phyloP scores from a whole-genome alignment of 2,113 vertebrate genomes.

The Sus scrofa region DNA sequence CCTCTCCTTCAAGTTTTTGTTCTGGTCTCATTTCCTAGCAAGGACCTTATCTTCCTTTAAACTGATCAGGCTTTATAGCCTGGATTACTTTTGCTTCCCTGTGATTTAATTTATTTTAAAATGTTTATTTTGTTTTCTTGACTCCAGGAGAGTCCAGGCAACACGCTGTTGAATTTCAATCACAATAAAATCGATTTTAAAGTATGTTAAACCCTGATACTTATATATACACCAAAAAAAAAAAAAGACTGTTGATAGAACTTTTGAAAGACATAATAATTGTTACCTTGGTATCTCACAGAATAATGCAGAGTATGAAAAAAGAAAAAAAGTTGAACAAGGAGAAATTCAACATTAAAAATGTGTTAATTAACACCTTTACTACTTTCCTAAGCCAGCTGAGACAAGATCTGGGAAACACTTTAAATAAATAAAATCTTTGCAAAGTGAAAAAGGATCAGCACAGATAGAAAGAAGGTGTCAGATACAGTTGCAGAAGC shows the following conservation, averaged over 20 bases:
- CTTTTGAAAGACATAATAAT: not conserved
- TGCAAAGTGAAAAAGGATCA: constrained; percentile 24
- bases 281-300: not conserved
- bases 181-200: constrained; percentile 34
- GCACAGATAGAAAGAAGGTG: not conserved
- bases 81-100: not conserved
- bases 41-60: not conserved
- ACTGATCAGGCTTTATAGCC: fast-evolving
- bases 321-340: not conserved
- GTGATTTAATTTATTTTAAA: constrained; percentile 43
- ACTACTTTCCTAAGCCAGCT: not conserved
- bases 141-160: not conserved
- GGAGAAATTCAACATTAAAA: not conserved
- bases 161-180: constrained; percentile 34
- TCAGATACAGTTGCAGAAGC: not conserved
- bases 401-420: constrained; percentile 12
- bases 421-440: constrained; percentile 39
- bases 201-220: not conserved
- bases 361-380: not conserved
- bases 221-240: not conserved
- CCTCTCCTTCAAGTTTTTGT: not conserved
- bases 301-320: not conserved
- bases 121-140: constrained; percentile 6
- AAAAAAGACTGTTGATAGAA: not conserved
- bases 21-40: not conserved